Conservation (phyloP, 2,113 vertebrate species). For the Osmerus mordax region DNA sequence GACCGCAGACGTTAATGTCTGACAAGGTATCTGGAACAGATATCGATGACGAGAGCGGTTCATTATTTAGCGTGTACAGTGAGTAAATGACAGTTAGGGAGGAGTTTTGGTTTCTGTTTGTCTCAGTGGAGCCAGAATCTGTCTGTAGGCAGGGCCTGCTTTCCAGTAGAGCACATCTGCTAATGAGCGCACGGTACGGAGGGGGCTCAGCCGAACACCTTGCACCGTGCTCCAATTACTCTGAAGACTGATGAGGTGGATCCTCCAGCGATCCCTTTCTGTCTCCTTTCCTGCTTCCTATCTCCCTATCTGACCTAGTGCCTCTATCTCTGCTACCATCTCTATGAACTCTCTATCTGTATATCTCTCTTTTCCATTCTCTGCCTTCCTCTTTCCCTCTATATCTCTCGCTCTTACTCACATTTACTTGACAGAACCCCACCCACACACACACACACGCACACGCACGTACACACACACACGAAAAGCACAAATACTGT, state of each 20-base stretch:
- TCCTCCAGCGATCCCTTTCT: not conserved
- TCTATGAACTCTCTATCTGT: too few species aligned
- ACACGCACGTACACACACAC: conserved; percentile 5
- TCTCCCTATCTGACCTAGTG: too few species aligned
- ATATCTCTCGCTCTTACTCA: not conserved
- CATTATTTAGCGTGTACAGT: too few species aligned
- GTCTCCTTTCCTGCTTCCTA: not conserved
- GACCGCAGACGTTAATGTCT: too few species aligned
- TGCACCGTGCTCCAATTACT: conserved; percentile 45
- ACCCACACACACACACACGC: not conserved
- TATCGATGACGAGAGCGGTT: too few species aligned
- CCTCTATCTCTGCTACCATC: too few species aligned
- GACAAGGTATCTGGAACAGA: too few species aligned
- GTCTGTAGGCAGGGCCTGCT: not conserved
- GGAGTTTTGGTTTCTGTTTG: not conserved
- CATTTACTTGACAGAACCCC: not conserved
- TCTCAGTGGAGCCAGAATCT: not conserved
- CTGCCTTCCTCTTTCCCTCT: not conserved
- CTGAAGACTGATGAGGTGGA: conserved; percentile 18
- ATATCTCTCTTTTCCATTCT: not conserved
- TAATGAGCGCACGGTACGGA: conserved; percentile 35
- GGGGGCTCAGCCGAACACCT: conserved; percentile 6
- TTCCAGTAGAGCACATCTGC: conserved; percentile 9
- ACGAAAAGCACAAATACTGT: conserved; percentile 15
- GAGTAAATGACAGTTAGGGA: too few species aligned